Base-by-base conservation (phyloP, 1,140 invertebrate species). In the Conopomorpha cramerella region DNA sequence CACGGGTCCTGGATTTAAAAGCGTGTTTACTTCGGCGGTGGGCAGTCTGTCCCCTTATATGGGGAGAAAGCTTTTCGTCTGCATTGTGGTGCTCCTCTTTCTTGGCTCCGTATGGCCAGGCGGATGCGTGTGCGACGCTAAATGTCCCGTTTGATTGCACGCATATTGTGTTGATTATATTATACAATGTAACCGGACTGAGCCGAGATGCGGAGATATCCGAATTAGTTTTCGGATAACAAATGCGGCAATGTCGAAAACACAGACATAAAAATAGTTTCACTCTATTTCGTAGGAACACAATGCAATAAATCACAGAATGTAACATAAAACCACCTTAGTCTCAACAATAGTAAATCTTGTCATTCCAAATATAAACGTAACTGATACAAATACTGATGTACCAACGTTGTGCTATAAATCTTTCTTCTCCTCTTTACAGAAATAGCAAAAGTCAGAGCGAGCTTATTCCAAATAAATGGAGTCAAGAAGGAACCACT, bases 401-500 rank as follows among this genome's bases (percentile, higher is more conserved):
- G n/a, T n/a, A n/a, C n/a, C n/a, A n/a, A 51, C 11, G 28, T 29
- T 29, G 11, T 6, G 4, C 10, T 23, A 64, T 53, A 23, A 33
- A 34, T 48, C 32, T 44, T 36, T 62, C 64, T 58, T 77, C 68
- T 79, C n/a, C n/a, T 79, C 64, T 74, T 64, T 93, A 36, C 89
- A 99, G 97, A 99, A 91, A 99, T 99, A 57, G 93, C 93, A 70
- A 94, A 94, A 85, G 96, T 99, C 36, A 88, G 97, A 63, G 88
- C 94, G 43, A 93, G 91, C 72, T 84, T 99, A 70, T 99, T 99
- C 82, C 96, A 99, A 86, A 95, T 98, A 77, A 96, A 95, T 84
- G 94, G 95, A 39, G 89, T 91, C 16, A 93, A 93, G 77, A 95
- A 96, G 66, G 93, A 97, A 66, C 92, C 95, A 16, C 83, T 98